Evolutionary conservation across 92 coral and sea anemone genomes (phyloP), one percentile per base, ranked within the genome.

Genomic region (Epizoanthus rinbou): DNA sequence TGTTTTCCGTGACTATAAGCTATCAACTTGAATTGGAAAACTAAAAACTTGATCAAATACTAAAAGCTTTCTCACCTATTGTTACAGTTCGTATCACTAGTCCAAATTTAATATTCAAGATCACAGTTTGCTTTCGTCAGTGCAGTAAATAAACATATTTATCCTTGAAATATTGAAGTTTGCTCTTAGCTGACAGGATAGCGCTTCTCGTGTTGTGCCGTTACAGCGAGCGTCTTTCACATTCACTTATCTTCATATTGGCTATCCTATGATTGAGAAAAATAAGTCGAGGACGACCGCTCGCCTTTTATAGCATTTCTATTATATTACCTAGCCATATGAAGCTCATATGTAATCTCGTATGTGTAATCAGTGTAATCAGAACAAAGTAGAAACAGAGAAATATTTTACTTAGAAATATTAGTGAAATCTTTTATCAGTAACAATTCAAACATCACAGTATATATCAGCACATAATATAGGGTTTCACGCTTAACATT

Each of bases 31-130:
- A 67, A 65, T n/a, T 8, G 8, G 33, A 63, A 67, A 67, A 33
- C 4, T 10, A 8, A 18, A 67, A 33, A 31, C 45, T 15, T 66
- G 37, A 8, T 15, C 33, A 33, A 66, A 67, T 50, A 50, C 54
- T 50, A 50, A 11, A 50, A 50, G 54, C 54, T 50, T 50, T 50
- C 54, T 50, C 15, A 10, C 54, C 16, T 50, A 50, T 50, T 2
- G 73, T n/a, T 67, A 50, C 41, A 14, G 35, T 16, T 19, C 35
- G 13, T 41, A 67, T 67, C 11, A 67, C 31, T 33, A 33, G 18
- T 11, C 73, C 22, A 67, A 67, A 67, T 41, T 28, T 17, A 66
- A 66, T 66, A 66, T 66, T 67, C 45, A 67, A 33, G 73, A 28
- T 33, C 73, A 67, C 71, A 28, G 71, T 31, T 14, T 28, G 45